Base-by-base conservation (phyloP, 2,113 vertebrate genomes). In the Plecturocebus donacophilus region DNA sequence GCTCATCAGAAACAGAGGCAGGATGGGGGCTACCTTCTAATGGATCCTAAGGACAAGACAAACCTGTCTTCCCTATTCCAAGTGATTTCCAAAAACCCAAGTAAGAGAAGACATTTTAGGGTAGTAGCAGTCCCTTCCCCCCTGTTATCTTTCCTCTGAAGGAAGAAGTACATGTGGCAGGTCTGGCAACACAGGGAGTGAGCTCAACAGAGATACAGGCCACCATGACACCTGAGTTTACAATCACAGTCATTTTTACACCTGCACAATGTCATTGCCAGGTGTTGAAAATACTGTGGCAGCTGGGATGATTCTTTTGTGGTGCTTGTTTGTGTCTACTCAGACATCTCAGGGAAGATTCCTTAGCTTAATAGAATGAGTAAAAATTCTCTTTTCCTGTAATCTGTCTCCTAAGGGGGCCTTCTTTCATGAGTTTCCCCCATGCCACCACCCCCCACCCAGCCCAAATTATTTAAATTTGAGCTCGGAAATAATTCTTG, bases 221-320 rank as follows among this genome's bases (percentile, higher is more conserved):
- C 95, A 87, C 81, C 95, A 25, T n/a, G 70, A 66, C 1, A 58
- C 3, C 0, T 2, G 66, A 95, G 32, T 23, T 40, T 87, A 96
- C 80, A 85, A 20, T 7, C 16, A 20, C 6, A 58, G 94, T 90
- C 91, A 94, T 95, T 81, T 94, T 19, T 64, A 92, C 45, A 87
- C 85, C 89, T 76, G 92, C 52, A 90, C 45, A 0, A 42, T 54
- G 92, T 84, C 98, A 94, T 77, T 77, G 61, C 90, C 97, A 96
- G 97, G 82, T 87, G 95, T 97, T 96, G 96, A 75, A 87, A 91
- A 90, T 0, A 11, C 2, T 40, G 20, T 58, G 0, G n/a, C 11
- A 86, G 20, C 1, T 70, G 94, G 77, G 90, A 84, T 71, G 71
- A 92, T 86, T 87, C 4, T n/a, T 27, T 54, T 30, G 23, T 92